Evolutionary conservation across 1,140 invertebrate genomes (phyloP).

Genomic region (Brachionus rotundiformis): DNA sequence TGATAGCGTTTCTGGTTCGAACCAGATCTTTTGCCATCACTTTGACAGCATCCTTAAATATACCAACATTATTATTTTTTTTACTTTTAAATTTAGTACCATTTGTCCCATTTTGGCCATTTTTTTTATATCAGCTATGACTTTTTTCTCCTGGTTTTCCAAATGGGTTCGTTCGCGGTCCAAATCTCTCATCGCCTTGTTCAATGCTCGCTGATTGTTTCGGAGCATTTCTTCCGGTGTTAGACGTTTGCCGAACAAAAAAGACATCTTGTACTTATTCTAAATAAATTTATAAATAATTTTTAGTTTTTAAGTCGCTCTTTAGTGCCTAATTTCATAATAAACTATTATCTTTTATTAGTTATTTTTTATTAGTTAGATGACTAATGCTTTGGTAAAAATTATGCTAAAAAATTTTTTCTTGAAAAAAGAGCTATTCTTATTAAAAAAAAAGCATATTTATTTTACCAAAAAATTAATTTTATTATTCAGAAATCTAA

Average conservation of each 20-base stretch:
- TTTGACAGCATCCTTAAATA: slow-evolving; percentile 82
- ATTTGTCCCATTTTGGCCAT: slow-evolving; percentile 98
- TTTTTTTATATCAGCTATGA: slow-evolving; percentile 97
- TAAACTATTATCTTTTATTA: background rate
- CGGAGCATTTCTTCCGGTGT: slow-evolving; percentile 96
- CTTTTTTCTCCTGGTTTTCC: slow-evolving; percentile 98
- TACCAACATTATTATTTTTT: background rate
- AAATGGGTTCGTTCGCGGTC: slow-evolving; percentile 90
- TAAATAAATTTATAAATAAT: background rate
- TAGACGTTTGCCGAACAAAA: slow-evolving; percentile 89
- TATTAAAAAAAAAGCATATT: too few species aligned
- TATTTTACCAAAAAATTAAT: too few species aligned
- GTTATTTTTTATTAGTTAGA: background rate
- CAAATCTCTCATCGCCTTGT: slow-evolving; percentile 95
- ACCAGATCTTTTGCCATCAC: slow-evolving; percentile 99
- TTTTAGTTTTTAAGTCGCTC: background rate
- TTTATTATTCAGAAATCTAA: too few species aligned
- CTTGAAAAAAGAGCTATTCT: too few species aligned
- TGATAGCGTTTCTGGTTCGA: slow-evolving; percentile 86
- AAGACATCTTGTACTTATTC: slow-evolving; percentile 37
- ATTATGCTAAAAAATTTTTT: background rate
- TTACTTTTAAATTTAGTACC: slow-evolving; percentile 58
- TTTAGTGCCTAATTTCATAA: background rate
- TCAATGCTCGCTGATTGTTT: slow-evolving; percentile 96
- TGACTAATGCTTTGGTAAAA: background rate